Evolutionary conservation across 1,140 invertebrate genomes (phyloP), one percentile per base, ranked within the genome.

Genomic region (Procambarus virginalis): DNA sequence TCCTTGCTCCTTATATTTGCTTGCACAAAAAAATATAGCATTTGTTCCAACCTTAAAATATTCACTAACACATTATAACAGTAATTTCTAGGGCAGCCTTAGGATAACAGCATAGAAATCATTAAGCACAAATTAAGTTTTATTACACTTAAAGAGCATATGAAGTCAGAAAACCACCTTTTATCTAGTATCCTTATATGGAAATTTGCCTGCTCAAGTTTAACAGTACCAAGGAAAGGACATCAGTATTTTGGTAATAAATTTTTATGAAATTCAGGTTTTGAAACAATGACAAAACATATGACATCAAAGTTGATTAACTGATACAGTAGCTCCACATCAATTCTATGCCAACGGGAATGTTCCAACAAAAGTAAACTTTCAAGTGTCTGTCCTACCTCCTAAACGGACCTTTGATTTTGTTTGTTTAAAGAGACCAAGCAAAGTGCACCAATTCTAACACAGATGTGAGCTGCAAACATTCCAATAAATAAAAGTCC

Each of bases 101-200:
- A 80, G 87, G 87, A 77, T 83, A 89, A 83, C 80, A 82, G 60
- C 64, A 88, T 82, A 90, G 73, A 90, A 85, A 70, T 80, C 60
- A 58, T 86, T 80, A 90, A 90, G 89, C 89, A 90, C 89, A 90
- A 90, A 86, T 90, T 85, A 88, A 88, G 83, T 85, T 90, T 90
- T 90, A 90, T 90, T 90, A 90, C 89, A 90, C 70, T 85, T 90
- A 85, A 90, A 90, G 89, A 90, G 89, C 89, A 90, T 90, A 90
- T 89, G 51, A 48, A 82, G 86, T 75, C 78, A 82, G 76, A 79
- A 88, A 81, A 81, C 79, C 79, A 82, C 68, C 64, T n/a, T 73
- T 46, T 86, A 76, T 85, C 79, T 70, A 51, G 49, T 60, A 60
- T 90, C 77, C 77, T 55, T 68, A 48, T 85, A 75, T 48, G 75